Conservation (phyloP, 2,797 vertebrate species). For the Peromyscus eremicus region DNA sequence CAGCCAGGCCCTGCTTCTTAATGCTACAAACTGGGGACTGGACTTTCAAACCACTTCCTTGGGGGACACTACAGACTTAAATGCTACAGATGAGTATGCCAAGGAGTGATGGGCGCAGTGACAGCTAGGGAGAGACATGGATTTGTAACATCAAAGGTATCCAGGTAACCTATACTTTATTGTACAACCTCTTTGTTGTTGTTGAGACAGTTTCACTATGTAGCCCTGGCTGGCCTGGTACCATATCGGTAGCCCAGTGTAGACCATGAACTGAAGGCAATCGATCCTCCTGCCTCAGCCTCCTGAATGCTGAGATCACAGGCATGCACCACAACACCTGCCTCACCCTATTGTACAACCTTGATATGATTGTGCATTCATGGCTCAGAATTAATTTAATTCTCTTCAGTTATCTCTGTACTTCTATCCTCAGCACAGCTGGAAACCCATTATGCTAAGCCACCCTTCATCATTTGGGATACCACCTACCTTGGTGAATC, state of each 20-base stretch:
- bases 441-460: background rate
- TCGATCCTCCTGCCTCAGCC: background rate
- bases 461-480: background rate
- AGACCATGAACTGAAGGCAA: background rate
- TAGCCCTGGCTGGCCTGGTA: background rate
- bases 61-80: background rate
- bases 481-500: too few relatives aligned
- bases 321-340: too few relatives aligned
- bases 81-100: background rate
- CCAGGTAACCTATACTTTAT: background rate
- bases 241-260: background rate
- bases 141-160: background rate
- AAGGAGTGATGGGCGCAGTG: fast-evolving
- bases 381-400: background rate
- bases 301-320: background rate
- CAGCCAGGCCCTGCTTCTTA: background rate
- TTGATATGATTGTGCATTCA: background rate
- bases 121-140: background rate
- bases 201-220: background rate
- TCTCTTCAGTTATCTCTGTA: background rate
- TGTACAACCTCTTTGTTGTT: background rate
- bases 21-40: background rate
- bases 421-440: background rate
- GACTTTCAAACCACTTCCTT: background rate
- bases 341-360: background rate